A percentile compares a stretch with the other conserved stretches of the same genome.
phyloP scores from a whole-genome alignment of 2,113 vertebrate species.

The Phalacrocorax carbo region DNA sequence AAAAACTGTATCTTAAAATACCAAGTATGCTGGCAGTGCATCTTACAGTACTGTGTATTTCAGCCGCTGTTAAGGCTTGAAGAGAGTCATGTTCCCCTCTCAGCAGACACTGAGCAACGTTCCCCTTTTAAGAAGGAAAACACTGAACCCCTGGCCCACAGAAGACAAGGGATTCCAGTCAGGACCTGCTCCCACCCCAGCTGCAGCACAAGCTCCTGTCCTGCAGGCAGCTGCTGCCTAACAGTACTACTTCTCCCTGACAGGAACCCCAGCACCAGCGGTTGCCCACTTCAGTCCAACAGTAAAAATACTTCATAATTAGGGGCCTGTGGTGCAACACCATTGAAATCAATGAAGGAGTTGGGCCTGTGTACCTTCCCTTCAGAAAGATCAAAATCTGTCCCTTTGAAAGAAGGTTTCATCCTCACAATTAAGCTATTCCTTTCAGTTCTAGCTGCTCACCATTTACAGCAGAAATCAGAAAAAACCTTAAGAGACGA shows the following conservation, averaged over 20 bases:
- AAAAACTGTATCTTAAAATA: slow-evolving; percentile 43
- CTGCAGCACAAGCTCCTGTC: background rate
- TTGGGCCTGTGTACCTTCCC: background rate
- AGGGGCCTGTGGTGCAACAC: background rate
- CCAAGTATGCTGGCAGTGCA: slow-evolving; percentile 67
- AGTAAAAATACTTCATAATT: background rate
- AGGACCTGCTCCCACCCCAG: background rate
- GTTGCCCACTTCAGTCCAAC: background rate
- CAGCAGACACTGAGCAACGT: background rate
- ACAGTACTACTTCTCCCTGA: background rate
- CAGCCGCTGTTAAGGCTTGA: slow-evolving; percentile 67
- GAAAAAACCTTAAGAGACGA: background rate
- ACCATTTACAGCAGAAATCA: background rate
- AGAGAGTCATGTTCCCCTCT: slow-evolving; percentile 16
- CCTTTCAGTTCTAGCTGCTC: background rate
- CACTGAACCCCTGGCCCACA: background rate
- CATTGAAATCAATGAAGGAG: background rate
- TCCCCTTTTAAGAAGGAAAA: slow-evolving; percentile 11
- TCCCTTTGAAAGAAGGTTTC: background rate
- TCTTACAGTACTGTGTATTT: slow-evolving; percentile 60
- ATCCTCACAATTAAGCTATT: background rate
- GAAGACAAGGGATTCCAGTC: background rate
- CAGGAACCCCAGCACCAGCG: background rate
- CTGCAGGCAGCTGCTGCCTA: slow-evolving; percentile 34
- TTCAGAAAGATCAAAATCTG: background rate